Evolutionary conservation across 2,113 vertebrate species (phyloP), one percentile per base, ranked within the genome.

Genomic region (Glareola pratincola): DNA sequence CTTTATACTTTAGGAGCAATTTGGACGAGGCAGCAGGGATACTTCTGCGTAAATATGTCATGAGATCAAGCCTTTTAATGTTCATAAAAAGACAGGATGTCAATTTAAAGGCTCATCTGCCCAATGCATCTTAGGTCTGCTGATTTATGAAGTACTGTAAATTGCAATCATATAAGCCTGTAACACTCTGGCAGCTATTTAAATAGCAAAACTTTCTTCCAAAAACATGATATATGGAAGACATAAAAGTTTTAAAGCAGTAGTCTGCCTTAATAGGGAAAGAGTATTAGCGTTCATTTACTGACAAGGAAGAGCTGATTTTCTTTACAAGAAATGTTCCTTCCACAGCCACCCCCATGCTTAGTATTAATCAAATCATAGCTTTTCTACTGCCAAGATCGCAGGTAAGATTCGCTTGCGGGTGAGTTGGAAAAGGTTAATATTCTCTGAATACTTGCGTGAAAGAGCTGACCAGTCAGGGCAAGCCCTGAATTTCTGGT

Each of bases 81-180:
- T 62, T 91, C 85, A 91, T 97, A 95, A 98, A 97, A 97, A 97
- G 88, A 88, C 91, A 96, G 91, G 88, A 89, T 96, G 96, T 97
- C 97, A 97, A 64, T 98, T 97, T 96, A 91, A 96, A 97, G 71
- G 66, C 81, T 96, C 30, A 2, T 95, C 93, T 97, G 91, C 89
- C 87, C 91, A 75, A 95, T 59, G 56, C 56, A 22, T 96, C 95
- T 96, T 94, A 95, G 94, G 56, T 94, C 88, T 96, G 27, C 72
- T 97, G 97, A 98, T 98, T 98, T 97, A 98, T 97, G 95, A 93
- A 97, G 97, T 96, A 86, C 80, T 93, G 79, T 97, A 98, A 98
- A 97, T 97, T 97, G 91, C 88, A 92, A 85, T 96, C 94, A 89
- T 82, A 41, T 87, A 94, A 96, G 91, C 78, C 90, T 94, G 63